These are phyloP conservation scores for Druceiella hillmani DNA, from an alignment of 2,888 invertebrate species.

Conservation along the genomic window DNA sequence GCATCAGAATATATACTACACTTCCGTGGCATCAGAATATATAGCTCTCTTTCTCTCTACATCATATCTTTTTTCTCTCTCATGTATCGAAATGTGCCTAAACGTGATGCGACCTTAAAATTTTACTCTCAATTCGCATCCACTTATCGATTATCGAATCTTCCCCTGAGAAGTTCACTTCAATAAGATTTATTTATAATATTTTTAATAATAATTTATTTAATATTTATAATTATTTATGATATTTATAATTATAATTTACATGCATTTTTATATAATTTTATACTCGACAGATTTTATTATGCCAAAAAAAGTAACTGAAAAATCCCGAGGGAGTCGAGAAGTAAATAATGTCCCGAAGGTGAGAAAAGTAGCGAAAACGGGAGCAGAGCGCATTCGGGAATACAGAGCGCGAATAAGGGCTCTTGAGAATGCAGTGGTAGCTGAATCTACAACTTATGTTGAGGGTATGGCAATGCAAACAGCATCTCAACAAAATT, in stretches of 20 bases:
- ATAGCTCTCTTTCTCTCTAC: too few relatives aligned
- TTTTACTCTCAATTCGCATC: too few relatives aligned
- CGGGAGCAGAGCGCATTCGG: slow-evolving; percentile 11
- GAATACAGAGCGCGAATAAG: slow-evolving; percentile 12
- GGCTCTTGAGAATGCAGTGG: slow-evolving; percentile 8
- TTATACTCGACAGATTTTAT: slow-evolving; percentile 3
- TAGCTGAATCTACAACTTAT: slow-evolving; percentile 1
- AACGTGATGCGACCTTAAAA: too few relatives aligned
- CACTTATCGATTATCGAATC: too few relatives aligned
- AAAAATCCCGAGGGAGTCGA: slow-evolving; percentile 9
- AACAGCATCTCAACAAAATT: slow-evolving; percentile 5
- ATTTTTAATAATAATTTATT: too few relatives aligned
- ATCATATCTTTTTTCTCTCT: too few relatives aligned
- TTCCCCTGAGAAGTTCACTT: too few relatives aligned
- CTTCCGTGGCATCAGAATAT: too few relatives aligned
- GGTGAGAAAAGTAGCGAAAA: slow-evolving; percentile 13
- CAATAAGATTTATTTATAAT: too few relatives aligned
- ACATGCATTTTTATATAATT: slow-evolving; percentile 1
- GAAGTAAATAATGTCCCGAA: slow-evolving; percentile 10
- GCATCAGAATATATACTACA: too few relatives aligned
- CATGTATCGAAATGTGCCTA: too few relatives aligned
- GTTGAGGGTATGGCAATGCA: slow-evolving; percentile 2
- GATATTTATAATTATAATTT: background rate
- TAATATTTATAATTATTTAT: too few relatives aligned
- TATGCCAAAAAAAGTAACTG: slow-evolving; percentile 10